These are phyloP conservation scores for Poeciliopsis retropinna DNA, from an alignment of 2,113 vertebrate genomes.

Conservation along the genomic window DNA sequence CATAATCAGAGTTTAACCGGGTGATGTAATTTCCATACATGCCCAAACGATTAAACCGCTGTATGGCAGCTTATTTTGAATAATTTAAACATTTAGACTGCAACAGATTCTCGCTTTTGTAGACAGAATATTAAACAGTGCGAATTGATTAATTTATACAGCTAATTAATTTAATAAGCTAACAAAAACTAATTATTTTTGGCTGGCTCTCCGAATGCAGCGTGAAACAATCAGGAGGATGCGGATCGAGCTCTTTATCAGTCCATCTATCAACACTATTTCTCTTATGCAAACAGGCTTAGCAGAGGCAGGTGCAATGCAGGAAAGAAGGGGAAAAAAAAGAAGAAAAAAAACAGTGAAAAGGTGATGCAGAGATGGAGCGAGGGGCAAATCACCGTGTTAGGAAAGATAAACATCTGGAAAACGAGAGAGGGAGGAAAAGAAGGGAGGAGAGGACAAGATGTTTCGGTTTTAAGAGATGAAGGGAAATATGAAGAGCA, in stretches of 20 bases:
- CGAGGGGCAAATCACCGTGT: conserved; percentile 7
- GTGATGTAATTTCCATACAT: background rate
- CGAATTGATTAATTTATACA: conserved; percentile 27
- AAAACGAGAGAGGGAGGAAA: background rate
- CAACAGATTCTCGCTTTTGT: conserved; percentile 14
- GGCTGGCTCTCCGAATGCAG: conserved; percentile 7
- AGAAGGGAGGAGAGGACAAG: conserved; percentile 20
- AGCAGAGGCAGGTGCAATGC: conserved; percentile 6
- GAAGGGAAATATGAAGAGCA: conserved; percentile 55
- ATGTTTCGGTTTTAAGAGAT: conserved; percentile 48
- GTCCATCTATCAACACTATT: conserved; percentile 24
- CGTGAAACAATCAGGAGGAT: conserved; percentile 3
- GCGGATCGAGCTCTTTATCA: background rate
- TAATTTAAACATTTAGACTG: conserved; percentile 13
- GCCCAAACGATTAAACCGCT: conserved; percentile 5
- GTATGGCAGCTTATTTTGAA: background rate
- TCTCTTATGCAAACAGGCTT: conserved; percentile 5
- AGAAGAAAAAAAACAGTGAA: background rate
- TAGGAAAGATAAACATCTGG: conserved; percentile 22
- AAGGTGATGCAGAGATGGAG: conserved; percentile 9
- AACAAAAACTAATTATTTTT: conserved; percentile 27
- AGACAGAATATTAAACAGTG: conserved; percentile 18
- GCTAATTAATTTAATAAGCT: conserved; percentile 32
- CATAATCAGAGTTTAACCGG: background rate
- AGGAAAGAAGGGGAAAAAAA: no score